A percentile compares a stretch with the other conserved stretches of the same genome.
Evolutionary conservation across 2,888 invertebrate genomes (phyloP).

Genomic region (Drosophila cognata): DNA sequence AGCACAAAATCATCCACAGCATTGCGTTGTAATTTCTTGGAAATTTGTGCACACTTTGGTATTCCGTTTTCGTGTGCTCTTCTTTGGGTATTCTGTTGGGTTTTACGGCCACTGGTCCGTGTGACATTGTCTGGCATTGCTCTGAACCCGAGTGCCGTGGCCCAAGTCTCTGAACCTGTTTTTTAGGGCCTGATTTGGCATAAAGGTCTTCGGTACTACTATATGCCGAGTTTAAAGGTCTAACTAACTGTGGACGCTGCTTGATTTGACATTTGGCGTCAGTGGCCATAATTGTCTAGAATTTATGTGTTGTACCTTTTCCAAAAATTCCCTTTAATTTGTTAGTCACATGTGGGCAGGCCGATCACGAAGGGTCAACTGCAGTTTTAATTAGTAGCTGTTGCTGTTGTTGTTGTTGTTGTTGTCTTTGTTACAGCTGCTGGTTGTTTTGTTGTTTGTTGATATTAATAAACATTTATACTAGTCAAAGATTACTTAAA

Average conservation of each 20-base stretch:
- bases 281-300: slow-evolving; percentile 79
- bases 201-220: slow-evolving; percentile 35
- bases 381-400: slow-evolving; percentile 69
- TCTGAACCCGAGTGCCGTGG: slow-evolving; percentile 39
- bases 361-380: slow-evolving; percentile 41
- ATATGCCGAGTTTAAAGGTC: slow-evolving; percentile 68
- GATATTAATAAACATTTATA: slow-evolving; percentile 68
- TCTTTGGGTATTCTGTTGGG: slow-evolving; percentile 53
- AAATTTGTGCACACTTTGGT: slow-evolving; percentile 84
- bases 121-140: slow-evolving; percentile 72
- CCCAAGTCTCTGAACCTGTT: slow-evolving; percentile 69
- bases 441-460: slow-evolving; percentile 50
- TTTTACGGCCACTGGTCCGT: slow-evolving; percentile 65
- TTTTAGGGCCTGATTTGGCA: slow-evolving; percentile 77
- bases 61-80: slow-evolving; percentile 71
- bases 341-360: slow-evolving; percentile 64
- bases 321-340: slow-evolving; percentile 67
- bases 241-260: slow-evolving; percentile 75
- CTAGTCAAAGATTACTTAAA: slow-evolving; percentile 63
- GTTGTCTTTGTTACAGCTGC: slow-evolving; percentile 5
- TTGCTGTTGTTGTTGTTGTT: slow-evolving; percentile 24
- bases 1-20: slow-evolving; percentile 68
- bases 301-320: slow-evolving; percentile 80
- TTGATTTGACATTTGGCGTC: slow-evolving; percentile 82
- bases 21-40: slow-evolving; percentile 81